Evolutionary conservation across 2,888 invertebrate species (phyloP), one percentile per base, ranked within the genome.

Genomic region (Cancer borealis): DNA sequence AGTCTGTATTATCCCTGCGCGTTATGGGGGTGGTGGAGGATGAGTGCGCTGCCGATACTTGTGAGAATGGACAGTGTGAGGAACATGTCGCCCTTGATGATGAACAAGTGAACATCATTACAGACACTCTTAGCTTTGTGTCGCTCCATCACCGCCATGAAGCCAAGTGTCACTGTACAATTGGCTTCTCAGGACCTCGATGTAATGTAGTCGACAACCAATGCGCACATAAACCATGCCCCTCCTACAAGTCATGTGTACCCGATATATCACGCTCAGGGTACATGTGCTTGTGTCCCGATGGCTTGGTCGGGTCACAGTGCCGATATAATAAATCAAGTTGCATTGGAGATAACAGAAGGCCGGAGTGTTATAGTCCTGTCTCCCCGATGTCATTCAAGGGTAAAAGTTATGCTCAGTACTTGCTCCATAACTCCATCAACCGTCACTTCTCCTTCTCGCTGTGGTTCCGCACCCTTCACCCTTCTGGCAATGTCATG

Each of bases 401-500:
- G 94, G 98, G 98, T 0, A 98, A 98, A 96, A 98, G 98, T 96
- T 98, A 98, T 96, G 98, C 98, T 0, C 98, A 98, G 96, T 98
- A 98, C 96, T 97, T 97, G 95, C 96, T 97, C 79, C 96, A 92
- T 12, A 92, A 96, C 49, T 95, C 96, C 3, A 97, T 98, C 92
- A 97, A 97, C 95, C 97, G 97, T 96, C 97, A 97, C 66, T 97
- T 95, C 60, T 91, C 95, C n/a, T 97, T 99, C 96, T 97, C 97
- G 96, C 97, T 99, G 93, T 97, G 98, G 93, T 96, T 99, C 96
- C 97, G 98, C 96, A 99, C 99, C n/a, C 97, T 98, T 95, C 98
- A 98, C 96, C 97, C 98, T 46, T 98, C 98, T 49, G 99, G 99
- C 91, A 98, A 98, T 96, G 97, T 99, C 79, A 97, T 99, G 97